Evolutionary conservation across 2,888 invertebrate genomes (phyloP).

Genomic region (Rhagium mordax): DNA sequence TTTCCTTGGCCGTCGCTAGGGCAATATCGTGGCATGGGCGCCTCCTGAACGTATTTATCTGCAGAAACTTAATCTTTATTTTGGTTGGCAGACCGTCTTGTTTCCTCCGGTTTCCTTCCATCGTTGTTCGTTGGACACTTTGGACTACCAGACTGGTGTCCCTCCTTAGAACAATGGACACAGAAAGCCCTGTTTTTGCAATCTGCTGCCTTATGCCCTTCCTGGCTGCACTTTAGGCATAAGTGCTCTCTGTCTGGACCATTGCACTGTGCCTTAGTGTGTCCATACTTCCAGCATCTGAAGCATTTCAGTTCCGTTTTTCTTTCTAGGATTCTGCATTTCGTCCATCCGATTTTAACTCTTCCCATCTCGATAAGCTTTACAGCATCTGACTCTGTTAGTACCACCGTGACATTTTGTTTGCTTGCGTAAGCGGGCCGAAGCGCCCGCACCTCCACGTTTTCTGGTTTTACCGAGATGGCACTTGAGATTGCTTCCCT

Average conservation of each 20-base stretch:
- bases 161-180: conserved; percentile 38
- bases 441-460: conserved; percentile 42
- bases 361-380: conserved; percentile 10
- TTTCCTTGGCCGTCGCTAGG: conserved; percentile 7
- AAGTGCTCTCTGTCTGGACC: conserved; percentile 39
- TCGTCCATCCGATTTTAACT: conserved; percentile 33
- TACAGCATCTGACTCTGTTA: conserved; percentile 24
- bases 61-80: conserved; percentile 4
- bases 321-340: conserved; percentile 39
- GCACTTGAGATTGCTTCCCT: too few relatives aligned
- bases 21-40: conserved; percentile 19
- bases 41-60: conserved; percentile 28
- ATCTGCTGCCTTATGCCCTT: conserved; percentile 35
- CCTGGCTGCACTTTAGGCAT: conserved; percentile 40
- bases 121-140: not conserved
- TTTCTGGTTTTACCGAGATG: conserved; percentile 2
- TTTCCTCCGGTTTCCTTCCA: not conserved
- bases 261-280: conserved; percentile 37
- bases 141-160: conserved; percentile 26
- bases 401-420: conserved; percentile 45
- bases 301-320: conserved; percentile 37
- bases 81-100: not conserved
- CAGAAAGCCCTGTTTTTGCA: conserved; percentile 45
- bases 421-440: conserved; percentile 43
- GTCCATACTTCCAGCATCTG: conserved; percentile 45